These are phyloP conservation scores for Oreohelix idahoensis DNA, from an alignment of 1,140 invertebrate genomes.

Conservation along the genomic window DNA sequence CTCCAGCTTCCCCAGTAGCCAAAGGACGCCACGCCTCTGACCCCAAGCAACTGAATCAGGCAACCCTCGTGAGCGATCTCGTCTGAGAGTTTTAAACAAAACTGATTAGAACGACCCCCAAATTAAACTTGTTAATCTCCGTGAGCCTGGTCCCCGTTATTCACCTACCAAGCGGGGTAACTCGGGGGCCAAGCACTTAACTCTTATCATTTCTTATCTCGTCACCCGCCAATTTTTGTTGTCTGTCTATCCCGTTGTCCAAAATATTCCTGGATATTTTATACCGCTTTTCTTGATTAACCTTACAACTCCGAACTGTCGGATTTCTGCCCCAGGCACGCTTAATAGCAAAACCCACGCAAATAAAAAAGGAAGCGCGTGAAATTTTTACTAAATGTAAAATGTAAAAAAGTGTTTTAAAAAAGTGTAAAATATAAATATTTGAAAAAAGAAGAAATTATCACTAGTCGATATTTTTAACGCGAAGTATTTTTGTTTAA, in stretches of 20 bases:
- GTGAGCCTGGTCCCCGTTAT: neutral
- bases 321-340: no score
- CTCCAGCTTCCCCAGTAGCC: no score
- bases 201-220: constrained; percentile 20
- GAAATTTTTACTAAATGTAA: no score
- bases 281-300: neutral
- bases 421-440: no score
- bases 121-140: constrained; percentile 28
- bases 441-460: no score
- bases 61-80: neutral
- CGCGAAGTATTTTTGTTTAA: no score
- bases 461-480: no score
- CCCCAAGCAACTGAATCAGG: no score
- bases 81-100: constrained; percentile 8
- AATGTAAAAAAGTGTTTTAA: no score
- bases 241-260: neutral
- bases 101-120: constrained; percentile 9
- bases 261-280: neutral
- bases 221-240: neutral
- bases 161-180: constrained; percentile 2
- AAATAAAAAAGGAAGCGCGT: no score
- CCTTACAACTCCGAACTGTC: neutral
- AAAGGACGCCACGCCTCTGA: no score
- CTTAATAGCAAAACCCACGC: no score
- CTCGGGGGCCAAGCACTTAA: constrained; percentile 26